Conservation (phyloP, 1,140 invertebrate species). For the Drosophila rhopaloa region DNA sequence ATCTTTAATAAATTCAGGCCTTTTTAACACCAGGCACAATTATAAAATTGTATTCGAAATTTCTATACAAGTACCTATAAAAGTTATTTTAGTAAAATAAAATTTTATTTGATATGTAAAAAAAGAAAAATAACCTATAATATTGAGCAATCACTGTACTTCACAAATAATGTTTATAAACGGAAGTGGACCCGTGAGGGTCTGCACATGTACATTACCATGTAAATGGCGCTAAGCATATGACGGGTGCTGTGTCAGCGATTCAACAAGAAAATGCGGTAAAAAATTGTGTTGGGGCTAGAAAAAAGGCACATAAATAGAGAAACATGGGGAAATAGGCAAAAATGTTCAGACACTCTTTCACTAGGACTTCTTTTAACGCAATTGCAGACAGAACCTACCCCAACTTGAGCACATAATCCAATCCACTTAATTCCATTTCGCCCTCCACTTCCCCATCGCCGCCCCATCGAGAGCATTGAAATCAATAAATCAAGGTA, state of each 20-base stretch:
- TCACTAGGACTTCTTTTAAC: background rate
- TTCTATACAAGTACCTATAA: too few species aligned
- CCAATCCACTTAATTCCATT: conserved; percentile 37
- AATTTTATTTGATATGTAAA: too few species aligned
- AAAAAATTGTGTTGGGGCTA: conserved; percentile 22
- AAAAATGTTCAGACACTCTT: conserved; percentile 1
- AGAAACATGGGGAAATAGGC: background rate
- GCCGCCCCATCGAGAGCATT: conserved; percentile 4
- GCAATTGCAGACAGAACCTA: conserved; percentile 29
- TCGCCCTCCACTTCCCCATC: background rate
- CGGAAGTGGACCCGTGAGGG: background rate
- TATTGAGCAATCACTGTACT: background rate
- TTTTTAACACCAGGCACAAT: too few species aligned
- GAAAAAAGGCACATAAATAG: conserved; percentile 16
- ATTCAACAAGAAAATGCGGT: conserved; percentile 24
- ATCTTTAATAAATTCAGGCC: too few species aligned
- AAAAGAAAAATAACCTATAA: too few species aligned
- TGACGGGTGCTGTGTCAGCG: conserved; percentile 56
- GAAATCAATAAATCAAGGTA: conserved; percentile 67
- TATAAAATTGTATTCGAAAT: too few species aligned
- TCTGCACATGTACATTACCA: conserved; percentile 8
- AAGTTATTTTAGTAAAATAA: too few species aligned
- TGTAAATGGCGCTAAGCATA: conserved; percentile 35
- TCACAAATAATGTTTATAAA: conserved; percentile 6
- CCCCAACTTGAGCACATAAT: conserved; percentile 43